phyloP scores from a whole-genome alignment of 2,113 vertebrate genomes.

The Mellivora capensis region DNA sequence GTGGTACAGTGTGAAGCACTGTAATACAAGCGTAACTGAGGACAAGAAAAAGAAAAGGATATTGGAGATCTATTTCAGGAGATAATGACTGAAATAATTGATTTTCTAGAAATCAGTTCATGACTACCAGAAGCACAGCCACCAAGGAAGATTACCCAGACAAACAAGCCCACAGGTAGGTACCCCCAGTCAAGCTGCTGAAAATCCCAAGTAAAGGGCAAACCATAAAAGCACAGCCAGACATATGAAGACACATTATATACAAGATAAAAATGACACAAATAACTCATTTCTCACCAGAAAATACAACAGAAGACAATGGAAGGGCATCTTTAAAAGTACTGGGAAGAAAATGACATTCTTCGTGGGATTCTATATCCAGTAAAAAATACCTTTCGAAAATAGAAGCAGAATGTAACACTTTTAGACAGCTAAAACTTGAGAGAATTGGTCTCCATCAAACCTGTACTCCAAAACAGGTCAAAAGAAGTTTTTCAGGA shows the following conservation, averaged over 20 bases:
- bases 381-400: constrained; percentile 24
- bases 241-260: neutral
- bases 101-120: neutral
- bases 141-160: neutral
- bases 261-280: neutral
- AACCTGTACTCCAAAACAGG: neutral
- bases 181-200: neutral
- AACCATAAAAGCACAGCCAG: neutral
- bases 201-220: neutral
- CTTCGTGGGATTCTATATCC: neutral
- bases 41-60: neutral
- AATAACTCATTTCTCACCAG: neutral
- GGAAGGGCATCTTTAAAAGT: neutral
- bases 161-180: neutral
- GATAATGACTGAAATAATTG: neutral
- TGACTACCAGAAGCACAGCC: neutral
- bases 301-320: neutral
- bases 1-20: neutral
- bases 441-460: neutral
- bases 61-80: neutral
- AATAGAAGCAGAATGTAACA: constrained; percentile 18
- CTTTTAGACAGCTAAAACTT: neutral
- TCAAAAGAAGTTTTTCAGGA: neutral
- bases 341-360: neutral
- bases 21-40: neutral